Conservation (phyloP, 2,113 vertebrate genomes). For the Elachura formosa region DNA sequence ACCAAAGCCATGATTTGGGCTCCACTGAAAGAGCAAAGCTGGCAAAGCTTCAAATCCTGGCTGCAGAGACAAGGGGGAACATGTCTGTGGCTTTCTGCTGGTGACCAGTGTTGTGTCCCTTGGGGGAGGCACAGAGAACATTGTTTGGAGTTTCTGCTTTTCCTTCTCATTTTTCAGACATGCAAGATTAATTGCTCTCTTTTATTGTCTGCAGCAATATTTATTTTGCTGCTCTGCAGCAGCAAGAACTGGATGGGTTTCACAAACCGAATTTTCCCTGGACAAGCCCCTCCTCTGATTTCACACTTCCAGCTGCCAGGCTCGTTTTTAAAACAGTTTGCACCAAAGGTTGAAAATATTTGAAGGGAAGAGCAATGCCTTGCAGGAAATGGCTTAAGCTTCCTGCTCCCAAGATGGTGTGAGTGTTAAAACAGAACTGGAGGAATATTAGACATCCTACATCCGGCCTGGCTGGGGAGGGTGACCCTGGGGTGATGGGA, state of each 20-base stretch:
- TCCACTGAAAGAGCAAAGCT: neutral
- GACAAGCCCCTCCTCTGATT: neutral
- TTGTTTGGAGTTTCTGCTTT: neutral
- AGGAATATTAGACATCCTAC: conserved; percentile 34
- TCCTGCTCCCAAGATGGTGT: conserved; percentile 44
- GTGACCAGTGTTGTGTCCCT: neutral
- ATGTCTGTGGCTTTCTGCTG: neutral
- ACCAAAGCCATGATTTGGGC: neutral
- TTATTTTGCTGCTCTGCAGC: neutral
- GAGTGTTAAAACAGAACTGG: conserved; percentile 35
- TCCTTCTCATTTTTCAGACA: neutral
- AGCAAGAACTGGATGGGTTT: neutral
- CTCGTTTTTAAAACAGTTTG: neutral
- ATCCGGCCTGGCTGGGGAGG: conserved; percentile 14
- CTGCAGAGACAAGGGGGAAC: neutral
- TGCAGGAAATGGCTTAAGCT: conserved; percentile 56
- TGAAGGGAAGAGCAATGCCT: conserved; percentile 11
- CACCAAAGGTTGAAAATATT: neutral
- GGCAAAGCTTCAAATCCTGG: neutral
- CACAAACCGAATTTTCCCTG: neutral
- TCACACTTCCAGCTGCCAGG: conserved; percentile 3
- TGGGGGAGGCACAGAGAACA: neutral
- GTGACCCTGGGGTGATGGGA: neutral
- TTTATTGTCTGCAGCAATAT: neutral
- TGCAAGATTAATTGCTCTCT: neutral